Base-by-base conservation (phyloP, 2,888 invertebrate genomes). In the Heliconius charithonia region DNA sequence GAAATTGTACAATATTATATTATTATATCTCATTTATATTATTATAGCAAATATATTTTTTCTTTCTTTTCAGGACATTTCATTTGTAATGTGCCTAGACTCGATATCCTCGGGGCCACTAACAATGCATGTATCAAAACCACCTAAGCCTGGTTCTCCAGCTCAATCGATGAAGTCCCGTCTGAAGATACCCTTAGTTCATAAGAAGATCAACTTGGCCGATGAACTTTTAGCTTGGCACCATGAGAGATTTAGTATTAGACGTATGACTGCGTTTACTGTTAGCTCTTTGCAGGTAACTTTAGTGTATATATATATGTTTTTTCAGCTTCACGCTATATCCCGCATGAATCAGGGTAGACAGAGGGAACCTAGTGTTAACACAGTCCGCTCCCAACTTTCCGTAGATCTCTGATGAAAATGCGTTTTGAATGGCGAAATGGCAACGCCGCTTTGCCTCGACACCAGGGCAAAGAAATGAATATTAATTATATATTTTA, bases 181-280 rank as follows among this genome's bases (percentile, higher is more conserved):
- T 0, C 89, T 95, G 2, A 91, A 93, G 1, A 90, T 95, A 0
- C 96, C 97, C 81, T 96, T 97, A 70, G 96, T 97, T 12, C 99
- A 99, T 87, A 99, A 99, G 93, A 99, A 99, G 95, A 99, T 99
- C 85, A 99, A 99, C 95, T 94, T 99, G 77, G 98, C 98, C 0
- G 98, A 99, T 76, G 98, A 98, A 84, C 96, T 97, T 77, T 92
- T 99, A 45, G 98, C 98, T 0, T 99, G 99, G 99, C 99, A 99
- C 87, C 99, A 99, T 88, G 99, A 99, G 91, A 95, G 99, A 98
- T 99, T 98, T 93, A 99, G 98, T 89, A 98, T 99, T 84, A 96
- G 98, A 82, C 95, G 99, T 82, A 96, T 99, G 86, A 97, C 98
- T 0, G 99, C 99, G 0, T 98, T 99, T 88, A 99, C 99, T 0